Percentiles rank a stretch among this genome's conserved stretches.
These are phyloP conservation scores for Yponomeuta cagnagella DNA, from an alignment of 2,888 invertebrate genomes.

Conservation along the genomic window DNA sequence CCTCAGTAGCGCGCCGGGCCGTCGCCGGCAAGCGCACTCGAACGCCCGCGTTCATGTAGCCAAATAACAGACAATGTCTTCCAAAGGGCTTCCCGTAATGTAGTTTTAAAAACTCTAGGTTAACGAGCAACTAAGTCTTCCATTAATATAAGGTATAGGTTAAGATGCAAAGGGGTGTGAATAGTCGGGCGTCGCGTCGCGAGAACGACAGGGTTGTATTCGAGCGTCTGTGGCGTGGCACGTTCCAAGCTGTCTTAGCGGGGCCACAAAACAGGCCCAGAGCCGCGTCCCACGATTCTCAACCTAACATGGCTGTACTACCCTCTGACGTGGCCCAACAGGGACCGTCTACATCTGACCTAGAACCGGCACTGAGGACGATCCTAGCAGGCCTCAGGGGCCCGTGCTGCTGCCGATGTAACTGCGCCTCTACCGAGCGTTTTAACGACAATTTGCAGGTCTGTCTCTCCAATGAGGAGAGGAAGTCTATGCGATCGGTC, in stretches of 20 bases:
- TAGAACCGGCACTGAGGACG: conserved; percentile 61
- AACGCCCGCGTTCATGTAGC: conserved; percentile 55
- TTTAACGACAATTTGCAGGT: conserved; percentile 71
- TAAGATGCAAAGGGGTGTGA: conserved; percentile 56
- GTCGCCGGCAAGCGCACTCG: conserved; percentile 44
- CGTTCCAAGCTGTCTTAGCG: conserved; percentile 70
- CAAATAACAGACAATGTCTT: conserved; percentile 42
- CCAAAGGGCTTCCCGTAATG: conserved; percentile 56
- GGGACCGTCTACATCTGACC: conserved; percentile 48
- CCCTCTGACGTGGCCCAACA: conserved; percentile 30
- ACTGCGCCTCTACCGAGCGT: conserved; percentile 47
- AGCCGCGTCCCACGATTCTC: conserved; percentile 54
- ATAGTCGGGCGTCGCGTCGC: conserved; percentile 64
- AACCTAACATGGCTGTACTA: conserved; percentile 33
- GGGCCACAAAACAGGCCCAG: conserved; percentile 56
- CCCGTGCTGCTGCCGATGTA: conserved; percentile 67
- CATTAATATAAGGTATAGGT: conserved; percentile 54
- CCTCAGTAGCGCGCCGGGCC: conserved; percentile 68
- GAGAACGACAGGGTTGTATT: conserved; percentile 80
- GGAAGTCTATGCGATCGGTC: conserved; percentile 78
- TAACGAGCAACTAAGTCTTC: conserved; percentile 74
- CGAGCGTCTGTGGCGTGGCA: conserved; percentile 83
- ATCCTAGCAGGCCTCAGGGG: conserved; percentile 55
- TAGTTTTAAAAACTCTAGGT: conserved; percentile 33
- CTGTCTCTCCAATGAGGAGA: conserved; percentile 70